Base-by-base conservation (phyloP, 1,140 invertebrate genomes). In the Drosophila kanapiae region DNA sequence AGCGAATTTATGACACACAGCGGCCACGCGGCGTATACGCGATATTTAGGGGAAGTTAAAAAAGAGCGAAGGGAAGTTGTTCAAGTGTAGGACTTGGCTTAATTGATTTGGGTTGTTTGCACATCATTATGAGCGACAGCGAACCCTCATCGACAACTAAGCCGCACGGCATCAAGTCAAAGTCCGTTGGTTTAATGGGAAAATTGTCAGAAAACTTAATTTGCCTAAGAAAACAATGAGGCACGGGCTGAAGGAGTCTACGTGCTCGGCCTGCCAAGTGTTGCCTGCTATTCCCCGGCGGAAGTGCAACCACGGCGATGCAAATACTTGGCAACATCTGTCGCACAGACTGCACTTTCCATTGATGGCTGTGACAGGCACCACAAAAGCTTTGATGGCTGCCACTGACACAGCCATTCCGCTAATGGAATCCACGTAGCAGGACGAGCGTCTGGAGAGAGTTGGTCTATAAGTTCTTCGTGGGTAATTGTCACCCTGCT, bases 151-250 rank as follows among this genome's bases (percentile, higher is more conserved):
- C 40, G 70, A 69, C 42, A 57, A 43, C 49, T 78, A 82, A 82
- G 68, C 80, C 79, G 35, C 14, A 1, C 18, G 49, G 37, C 56
- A 31, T 49, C 54, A 60, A 75, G 61, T 43, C 45, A n/a, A 47
- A 47, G 59, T 13, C 35, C 67, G 29, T 62, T 49, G 47, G 37
- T 23, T 49, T 83, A 65, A 87, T 80, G 64, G 64, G 80, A 86
- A 88, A 83, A 64, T 49, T 59, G 53, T 16, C 49, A 42, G 35
- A 35, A 64, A 35, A 71, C 57, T 75, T 79, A 60, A 86, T 88
- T 88, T 88, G 76, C 67, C 48, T 86, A 69, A 48, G 40, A 54
- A 83, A 88, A 83, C 83, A 86, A 70, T 40, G 64, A 65, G 75
- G 23, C 67, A 31, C 29, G 42, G 47, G 16, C 9, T 43, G 51